Percentiles rank a stretch among this genome's conserved stretches.
Evolutionary conservation across 1,140 invertebrate species (phyloP).

Genomic region (Nylanderia fulva): DNA sequence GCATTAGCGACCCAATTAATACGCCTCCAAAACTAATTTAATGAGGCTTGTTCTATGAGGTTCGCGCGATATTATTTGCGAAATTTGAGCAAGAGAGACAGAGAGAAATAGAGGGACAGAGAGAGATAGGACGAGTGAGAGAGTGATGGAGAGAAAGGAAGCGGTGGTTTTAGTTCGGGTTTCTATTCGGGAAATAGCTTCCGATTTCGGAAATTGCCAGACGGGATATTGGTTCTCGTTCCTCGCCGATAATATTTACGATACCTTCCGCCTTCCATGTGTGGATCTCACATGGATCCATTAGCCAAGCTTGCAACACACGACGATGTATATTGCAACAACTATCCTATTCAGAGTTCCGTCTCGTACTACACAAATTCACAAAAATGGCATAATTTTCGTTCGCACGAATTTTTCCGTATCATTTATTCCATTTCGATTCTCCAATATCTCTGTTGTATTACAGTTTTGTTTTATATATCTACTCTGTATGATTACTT

Average conservation of each 20-base stretch:
- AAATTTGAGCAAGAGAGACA: neutral
- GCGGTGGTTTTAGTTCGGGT: constrained; percentile 2
- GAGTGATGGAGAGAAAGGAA: neutral
- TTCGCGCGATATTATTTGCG: neutral
- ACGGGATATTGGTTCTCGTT: constrained; percentile 39
- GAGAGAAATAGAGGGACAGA: neutral
- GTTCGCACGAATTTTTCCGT: neutral
- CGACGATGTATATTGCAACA: constrained; percentile 14
- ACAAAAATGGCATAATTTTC: neutral
- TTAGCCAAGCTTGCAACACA: neutral
- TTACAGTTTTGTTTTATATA: neutral
- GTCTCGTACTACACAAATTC: neutral
- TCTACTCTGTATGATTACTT: neutral
- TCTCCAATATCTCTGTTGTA: neutral
- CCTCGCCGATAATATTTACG: constrained; percentile 44
- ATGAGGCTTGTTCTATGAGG: constrained; percentile 25
- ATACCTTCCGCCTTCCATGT: constrained; percentile 24
- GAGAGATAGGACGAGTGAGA: neutral
- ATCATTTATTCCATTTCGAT: neutral
- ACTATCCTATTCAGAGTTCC: neutral
- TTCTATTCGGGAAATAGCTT: constrained; percentile 39
- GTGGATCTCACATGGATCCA: constrained; percentile 15
- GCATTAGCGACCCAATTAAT: constrained; percentile 55
- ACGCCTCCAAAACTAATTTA: constrained; percentile 40
- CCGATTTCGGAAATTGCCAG: constrained; percentile 52